phyloP scores from a whole-genome alignment of 2,888 invertebrate genomes.

The Polymixis lichenea region DNA sequence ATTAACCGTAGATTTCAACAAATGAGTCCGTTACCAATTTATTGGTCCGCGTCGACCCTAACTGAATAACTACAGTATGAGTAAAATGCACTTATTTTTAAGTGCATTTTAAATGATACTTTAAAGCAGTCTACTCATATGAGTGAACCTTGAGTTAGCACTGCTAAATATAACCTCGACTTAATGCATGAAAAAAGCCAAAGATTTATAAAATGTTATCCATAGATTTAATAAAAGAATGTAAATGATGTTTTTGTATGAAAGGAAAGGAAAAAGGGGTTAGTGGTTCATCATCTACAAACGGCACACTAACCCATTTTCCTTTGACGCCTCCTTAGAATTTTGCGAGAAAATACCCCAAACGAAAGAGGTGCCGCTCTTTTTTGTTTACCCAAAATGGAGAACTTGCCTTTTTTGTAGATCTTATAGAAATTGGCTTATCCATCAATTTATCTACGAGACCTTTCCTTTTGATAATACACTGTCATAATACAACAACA shows the following conservation, averaged over 20 bases:
- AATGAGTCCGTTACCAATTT: background rate
- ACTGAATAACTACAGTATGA: background rate
- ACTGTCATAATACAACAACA: too few species aligned
- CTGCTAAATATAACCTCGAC: background rate
- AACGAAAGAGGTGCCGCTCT: constrained; percentile 15
- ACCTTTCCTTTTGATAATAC: background rate
- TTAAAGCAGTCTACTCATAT: background rate
- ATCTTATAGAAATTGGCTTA: constrained; percentile 16
- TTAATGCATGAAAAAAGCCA: background rate
- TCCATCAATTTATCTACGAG: constrained; percentile 8
- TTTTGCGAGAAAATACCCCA: constrained; percentile 38
- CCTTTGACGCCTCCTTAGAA: constrained; percentile 43
- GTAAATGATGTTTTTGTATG: constrained; percentile 46
- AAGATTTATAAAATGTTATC: constrained; percentile 24
- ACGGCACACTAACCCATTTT: constrained; percentile 51
- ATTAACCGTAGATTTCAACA: background rate
- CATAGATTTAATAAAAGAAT: constrained; percentile 36
- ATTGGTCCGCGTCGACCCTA: too few species aligned
- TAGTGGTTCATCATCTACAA: constrained; percentile 46
- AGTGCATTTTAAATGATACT: background rate
- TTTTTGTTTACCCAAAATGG: constrained; percentile 41
- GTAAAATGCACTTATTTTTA: background rate
- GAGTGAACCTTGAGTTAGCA: constrained; percentile 12
- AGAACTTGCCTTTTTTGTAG: constrained; percentile 1
- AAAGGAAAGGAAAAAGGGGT: constrained; percentile 37